Conservation (phyloP, 2,113 vertebrate genomes). For the Hystrix brachyura region DNA sequence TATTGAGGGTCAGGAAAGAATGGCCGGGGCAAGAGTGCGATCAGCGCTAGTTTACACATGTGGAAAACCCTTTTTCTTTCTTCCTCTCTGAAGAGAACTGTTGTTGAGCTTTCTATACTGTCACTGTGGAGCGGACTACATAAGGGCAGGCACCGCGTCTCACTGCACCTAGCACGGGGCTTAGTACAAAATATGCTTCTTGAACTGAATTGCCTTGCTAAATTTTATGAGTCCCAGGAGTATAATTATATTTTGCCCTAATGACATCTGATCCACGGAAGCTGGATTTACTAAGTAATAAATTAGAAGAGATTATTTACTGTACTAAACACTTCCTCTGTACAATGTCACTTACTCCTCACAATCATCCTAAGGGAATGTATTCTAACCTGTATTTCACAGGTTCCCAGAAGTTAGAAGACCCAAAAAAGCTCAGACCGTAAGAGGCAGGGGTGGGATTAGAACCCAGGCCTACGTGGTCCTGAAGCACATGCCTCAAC, state of each 20-base stretch:
- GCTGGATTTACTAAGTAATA: background rate
- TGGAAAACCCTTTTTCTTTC: background rate
- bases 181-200: background rate
- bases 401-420: background rate
- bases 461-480: background rate
- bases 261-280: background rate
- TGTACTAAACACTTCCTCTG: background rate
- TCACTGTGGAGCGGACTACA: background rate
- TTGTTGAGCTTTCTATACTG: background rate
- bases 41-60: background rate
- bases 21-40: background rate
- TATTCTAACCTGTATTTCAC: background rate
- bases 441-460: background rate
- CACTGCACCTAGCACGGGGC: background rate
- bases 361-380: background rate
- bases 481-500: background rate
- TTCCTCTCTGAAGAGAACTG: background rate
- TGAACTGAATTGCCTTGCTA: background rate
- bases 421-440: background rate
- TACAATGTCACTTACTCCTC: background rate
- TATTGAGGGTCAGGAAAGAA: background rate
- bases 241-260: conserved; percentile 30
- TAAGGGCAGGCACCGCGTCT: background rate
- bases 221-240: background rate
- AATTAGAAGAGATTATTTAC: background rate